These are phyloP conservation scores for Anguilla japonica DNA, from an alignment of 2,113 vertebrate genomes.

Conservation along the genomic window DNA sequence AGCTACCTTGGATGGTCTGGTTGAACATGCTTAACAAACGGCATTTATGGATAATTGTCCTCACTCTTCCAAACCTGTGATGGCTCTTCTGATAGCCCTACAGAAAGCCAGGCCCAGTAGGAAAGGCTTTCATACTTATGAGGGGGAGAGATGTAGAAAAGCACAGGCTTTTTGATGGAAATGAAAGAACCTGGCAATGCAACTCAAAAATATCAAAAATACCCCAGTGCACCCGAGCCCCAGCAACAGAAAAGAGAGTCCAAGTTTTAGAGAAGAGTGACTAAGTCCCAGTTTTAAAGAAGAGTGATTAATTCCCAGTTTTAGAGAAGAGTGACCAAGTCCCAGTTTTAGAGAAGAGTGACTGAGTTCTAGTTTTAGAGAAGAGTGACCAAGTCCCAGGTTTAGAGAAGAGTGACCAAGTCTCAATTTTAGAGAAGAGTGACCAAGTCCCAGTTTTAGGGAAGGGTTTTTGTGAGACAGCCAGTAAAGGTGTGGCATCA, in stretches of 20 bases:
- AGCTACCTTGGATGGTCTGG: conserved; percentile 24
- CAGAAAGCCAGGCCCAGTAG: conserved; percentile 26
- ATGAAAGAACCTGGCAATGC: background rate
- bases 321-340: no score
- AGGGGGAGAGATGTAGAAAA: background rate
- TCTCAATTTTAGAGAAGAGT: no score
- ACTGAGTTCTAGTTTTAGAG: no score
- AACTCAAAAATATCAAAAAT: no score
- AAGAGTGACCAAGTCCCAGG: background rate
- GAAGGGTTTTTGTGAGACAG: background rate
- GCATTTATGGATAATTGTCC: conserved; percentile 28
- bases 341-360: no score
- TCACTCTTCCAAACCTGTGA: conserved; percentile 36
- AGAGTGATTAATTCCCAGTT: no score
- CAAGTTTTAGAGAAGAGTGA: no score
- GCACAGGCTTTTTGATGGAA: background rate
- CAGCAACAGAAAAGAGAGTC: conserved; percentile 19
- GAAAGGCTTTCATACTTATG: background rate
- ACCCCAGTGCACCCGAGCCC: no score
- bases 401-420: conserved; percentile 9
- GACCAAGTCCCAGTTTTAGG: no score
- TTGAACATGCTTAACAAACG: conserved; percentile 30
- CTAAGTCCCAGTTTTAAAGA: no score
- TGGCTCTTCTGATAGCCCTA: conserved; percentile 37
- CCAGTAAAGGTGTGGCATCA: background rate